These are phyloP conservation scores for Chlorospingus flavigularis DNA, from an alignment of 2,797 vertebrate species.

Conservation along the genomic window DNA sequence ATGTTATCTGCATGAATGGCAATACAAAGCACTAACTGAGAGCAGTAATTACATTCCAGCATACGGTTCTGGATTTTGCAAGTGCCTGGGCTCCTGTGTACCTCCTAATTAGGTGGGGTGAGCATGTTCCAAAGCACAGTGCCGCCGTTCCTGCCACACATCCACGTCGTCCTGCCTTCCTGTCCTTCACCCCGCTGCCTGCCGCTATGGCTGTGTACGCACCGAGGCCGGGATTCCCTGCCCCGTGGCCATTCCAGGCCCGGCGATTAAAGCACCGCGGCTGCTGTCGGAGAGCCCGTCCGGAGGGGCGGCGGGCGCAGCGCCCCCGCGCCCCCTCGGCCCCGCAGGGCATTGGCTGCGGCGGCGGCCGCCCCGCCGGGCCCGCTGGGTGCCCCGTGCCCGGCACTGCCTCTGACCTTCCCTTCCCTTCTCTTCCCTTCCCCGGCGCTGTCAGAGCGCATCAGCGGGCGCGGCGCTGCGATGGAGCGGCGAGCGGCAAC, in stretches of 20 bases:
- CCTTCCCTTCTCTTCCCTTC: background rate
- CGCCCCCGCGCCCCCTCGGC: background rate
- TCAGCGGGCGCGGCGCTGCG: slow-evolving; percentile 12
- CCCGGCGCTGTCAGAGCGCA: background rate
- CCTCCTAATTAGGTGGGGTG: background rate
- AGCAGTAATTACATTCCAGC: background rate
- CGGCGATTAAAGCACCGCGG: rapidly evolving
- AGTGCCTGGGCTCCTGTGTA: background rate
- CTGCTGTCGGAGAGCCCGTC: background rate
- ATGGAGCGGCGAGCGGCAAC: background rate
- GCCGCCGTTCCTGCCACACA: background rate
- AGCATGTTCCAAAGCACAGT: rapidly evolving
- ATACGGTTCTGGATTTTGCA: background rate
- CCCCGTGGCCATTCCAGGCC: background rate
- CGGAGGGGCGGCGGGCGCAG: background rate
- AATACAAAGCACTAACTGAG: background rate
- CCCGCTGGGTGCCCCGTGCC: background rate
- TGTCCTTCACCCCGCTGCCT: background rate
- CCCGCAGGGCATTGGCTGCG: background rate
- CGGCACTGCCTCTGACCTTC: background rate
- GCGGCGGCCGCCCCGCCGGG: background rate
- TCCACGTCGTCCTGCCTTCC: background rate
- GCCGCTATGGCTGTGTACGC: rapidly evolving
- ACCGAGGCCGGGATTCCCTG: background rate
- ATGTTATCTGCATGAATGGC: background rate